Evolutionary conservation across 2,888 invertebrate genomes (phyloP), one percentile per base, ranked within the genome.

Genomic region (Melanchra persicariae): DNA sequence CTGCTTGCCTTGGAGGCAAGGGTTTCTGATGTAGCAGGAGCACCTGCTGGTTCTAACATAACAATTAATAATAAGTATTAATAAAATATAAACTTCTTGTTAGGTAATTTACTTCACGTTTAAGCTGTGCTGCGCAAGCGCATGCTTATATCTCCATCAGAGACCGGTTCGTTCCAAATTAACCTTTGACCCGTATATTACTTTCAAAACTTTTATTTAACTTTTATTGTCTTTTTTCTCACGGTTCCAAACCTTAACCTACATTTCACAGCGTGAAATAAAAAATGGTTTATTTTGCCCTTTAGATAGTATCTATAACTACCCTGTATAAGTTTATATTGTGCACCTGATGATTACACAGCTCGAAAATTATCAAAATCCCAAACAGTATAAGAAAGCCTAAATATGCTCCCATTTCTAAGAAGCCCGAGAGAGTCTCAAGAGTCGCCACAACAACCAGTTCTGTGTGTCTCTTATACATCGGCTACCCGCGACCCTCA

Each of bases 171-270:
- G 64, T 83, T 81, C 57, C 51, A 43, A 71, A 76, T 70, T 82
- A 83, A 86, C 87, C 88, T 88, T 70, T 87, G 86, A 87, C 85
- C 87, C 52, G 81, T 70, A 74, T 64, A 76, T 81, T 77, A 78
- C 68, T 83, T 83, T 62, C 22, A 40, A 84, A 78, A 77, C 69
- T 73, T 73, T 72, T 72, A 72, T 72, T 72, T 57, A 19, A 78
- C 68, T 75, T 83, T 83, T 79, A 82, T 67, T 78, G 74, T 74
- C 51, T 74, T 63, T 78, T 85, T 81, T 84, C 85, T 82, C 81
- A 84, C 81, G 82, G 26, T 52, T 26, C 19, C 37, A 55, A 80
- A 77, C 82, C 85, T 87, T 86, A 80, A 86, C 86, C 87, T 70
- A 83, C 64, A 73, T 84, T 54, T n/a, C 22, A 34, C 1, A n/a